Conservation (phyloP, 2,113 vertebrate species). For the Ardeotis arabs region DNA sequence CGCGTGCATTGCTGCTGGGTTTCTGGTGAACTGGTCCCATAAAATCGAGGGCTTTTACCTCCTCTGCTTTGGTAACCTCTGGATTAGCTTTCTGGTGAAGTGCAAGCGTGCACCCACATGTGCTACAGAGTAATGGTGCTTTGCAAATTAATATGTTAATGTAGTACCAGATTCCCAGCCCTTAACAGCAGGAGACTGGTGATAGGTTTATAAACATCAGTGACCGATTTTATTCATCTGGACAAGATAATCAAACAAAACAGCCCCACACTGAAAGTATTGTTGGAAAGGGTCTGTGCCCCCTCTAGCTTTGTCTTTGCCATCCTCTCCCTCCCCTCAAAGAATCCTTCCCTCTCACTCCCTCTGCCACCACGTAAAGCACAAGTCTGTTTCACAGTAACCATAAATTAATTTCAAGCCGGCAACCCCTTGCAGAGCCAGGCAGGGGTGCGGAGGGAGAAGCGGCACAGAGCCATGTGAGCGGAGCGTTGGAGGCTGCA, state of each 20-base stretch:
- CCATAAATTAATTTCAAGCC: constrained; percentile 23
- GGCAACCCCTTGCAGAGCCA: constrained; percentile 61
- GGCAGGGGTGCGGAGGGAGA: constrained; percentile 64
- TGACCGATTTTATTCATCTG: constrained; percentile 60
- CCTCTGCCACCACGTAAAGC: constrained; percentile 37
- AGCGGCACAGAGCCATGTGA: constrained; percentile 77
- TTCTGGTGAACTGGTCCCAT: neutral
- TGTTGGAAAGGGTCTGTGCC: neutral
- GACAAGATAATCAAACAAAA: neutral
- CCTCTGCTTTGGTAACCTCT: neutral
- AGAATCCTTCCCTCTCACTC: neutral
- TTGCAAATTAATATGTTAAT: constrained; percentile 52
- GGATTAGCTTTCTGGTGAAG: constrained; percentile 8
- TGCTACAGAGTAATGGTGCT: neutral
- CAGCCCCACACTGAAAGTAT: neutral
- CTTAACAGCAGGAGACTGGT: constrained; percentile 2
- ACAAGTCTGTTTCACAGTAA: constrained; percentile 13
- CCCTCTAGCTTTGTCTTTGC: neutral
- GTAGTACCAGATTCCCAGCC: neutral
- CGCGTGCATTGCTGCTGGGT: neutral
- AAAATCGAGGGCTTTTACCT: neutral
- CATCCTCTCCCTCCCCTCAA: neutral
- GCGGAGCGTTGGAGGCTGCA: constrained; percentile 46
- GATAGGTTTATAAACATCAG: constrained; percentile 69
- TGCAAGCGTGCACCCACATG: neutral